Evolutionary conservation across 2,888 invertebrate genomes (phyloP), one percentile per base, ranked within the genome.

Genomic region (Drosophila suboccidentalis): DNA sequence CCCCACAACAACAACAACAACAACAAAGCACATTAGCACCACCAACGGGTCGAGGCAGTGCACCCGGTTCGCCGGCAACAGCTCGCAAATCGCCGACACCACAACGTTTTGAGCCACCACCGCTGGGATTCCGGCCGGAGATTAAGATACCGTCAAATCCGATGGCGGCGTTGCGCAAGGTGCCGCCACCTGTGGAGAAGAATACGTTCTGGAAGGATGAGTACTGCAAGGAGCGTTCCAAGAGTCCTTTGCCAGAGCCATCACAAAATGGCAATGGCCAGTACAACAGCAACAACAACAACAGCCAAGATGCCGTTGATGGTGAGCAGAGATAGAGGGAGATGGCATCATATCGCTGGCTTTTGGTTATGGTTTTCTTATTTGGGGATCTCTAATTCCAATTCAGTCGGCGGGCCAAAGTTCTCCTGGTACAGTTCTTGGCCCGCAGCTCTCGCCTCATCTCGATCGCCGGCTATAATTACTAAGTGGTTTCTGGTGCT

Each of bases 141-240:
- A 96, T 96, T 84, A 96, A 96, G 19, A 96, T 96, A 53, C 96
- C 96, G 8, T 94, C 95, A 71, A 96, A 96, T 90, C 96, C 96
- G 0, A 96, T 96, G 92, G 95, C 95, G 29, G 93, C 95, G 93
- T 91, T 96, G 71, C 94, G 95, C 77, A 95, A 95, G 93, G 95
- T 96, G 3, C 94, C 95, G 70, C 95, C 95, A 65, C 95, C 96
- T 0, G 94, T 95, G 75, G 94, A 94, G 75, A 95, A 95, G 94
- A 94, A 95, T 88, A 92, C 93, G 44, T 95, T 95, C 89, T 94
- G 95, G 88, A 93, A 94, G 69, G 94, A 95, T 61, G 90, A 93
- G 82, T 93, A 94, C 71, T 92, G 93, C 64, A 92, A 94, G 83
- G 95, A 93, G 36, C 91, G 92, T 71, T 92, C 90, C 49, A 92